phyloP scores from a whole-genome alignment of 2,113 vertebrate species.

The Pampusana beccarii region DNA sequence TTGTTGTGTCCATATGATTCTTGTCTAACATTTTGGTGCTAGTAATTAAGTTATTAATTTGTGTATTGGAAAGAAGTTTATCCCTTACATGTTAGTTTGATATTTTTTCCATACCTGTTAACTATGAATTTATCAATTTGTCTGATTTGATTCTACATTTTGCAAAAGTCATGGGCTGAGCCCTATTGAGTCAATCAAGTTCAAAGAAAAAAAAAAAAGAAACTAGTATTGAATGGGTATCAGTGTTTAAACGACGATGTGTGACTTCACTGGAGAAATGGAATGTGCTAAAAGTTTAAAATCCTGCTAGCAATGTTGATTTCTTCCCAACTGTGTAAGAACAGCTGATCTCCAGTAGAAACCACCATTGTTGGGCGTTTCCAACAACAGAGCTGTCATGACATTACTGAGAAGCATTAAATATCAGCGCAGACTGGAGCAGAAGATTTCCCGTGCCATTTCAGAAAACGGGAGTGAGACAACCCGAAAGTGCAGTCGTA shows the following conservation, averaged over 20 bases:
- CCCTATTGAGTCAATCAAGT: neutral
- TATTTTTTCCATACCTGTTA: neutral
- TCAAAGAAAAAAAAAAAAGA: neutral
- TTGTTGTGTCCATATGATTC: neutral
- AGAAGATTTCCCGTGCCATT: neutral
- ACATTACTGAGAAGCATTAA: neutral
- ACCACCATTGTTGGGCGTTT: neutral
- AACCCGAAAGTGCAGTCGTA: neutral
- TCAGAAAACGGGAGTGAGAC: neutral
- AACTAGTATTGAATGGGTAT: neutral
- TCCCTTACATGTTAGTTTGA: neutral
- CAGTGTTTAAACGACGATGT: fast-evolving
- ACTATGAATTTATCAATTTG: neutral
- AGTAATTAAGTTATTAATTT: neutral
- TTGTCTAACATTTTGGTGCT: neutral
- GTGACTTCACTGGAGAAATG: neutral
- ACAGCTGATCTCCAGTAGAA: neutral
- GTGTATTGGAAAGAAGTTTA: neutral
- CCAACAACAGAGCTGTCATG: neutral
- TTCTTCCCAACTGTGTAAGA: neutral
- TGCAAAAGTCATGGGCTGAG: neutral
- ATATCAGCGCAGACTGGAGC: neutral
- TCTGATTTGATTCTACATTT: neutral
- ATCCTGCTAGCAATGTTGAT: neutral
- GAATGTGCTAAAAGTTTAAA: neutral